Evolutionary conservation across 2,113 vertebrate genomes (phyloP).

Genomic region (Lontra canadensis): DNA sequence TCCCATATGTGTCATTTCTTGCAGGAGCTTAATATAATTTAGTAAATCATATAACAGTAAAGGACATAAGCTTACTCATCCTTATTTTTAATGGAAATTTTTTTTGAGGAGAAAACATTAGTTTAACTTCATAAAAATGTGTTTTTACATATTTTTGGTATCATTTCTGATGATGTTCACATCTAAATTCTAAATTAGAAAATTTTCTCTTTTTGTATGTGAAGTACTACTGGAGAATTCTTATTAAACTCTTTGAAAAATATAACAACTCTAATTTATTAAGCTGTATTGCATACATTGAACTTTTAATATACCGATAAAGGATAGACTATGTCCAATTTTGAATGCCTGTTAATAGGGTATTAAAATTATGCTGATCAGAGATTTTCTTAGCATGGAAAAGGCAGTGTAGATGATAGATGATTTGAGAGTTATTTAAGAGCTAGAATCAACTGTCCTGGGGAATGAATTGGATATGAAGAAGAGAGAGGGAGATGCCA

Average conservation of each 20-base stretch:
- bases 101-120: constrained; percentile 70
- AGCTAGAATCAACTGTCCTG: background rate
- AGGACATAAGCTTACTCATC: constrained; percentile 58
- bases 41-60: constrained; percentile 78
- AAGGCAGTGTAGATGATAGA: background rate
- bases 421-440: background rate
- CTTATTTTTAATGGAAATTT: constrained; percentile 69
- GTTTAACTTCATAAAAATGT: constrained; percentile 63
- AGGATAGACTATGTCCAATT: background rate
- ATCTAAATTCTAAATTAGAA: background rate
- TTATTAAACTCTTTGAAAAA: background rate
- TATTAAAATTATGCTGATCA: background rate
- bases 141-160: constrained; percentile 62
- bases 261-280: background rate
- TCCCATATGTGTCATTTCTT: constrained; percentile 81
- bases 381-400: background rate
- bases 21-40: constrained; percentile 78
- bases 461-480: background rate
- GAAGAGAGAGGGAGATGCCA: background rate
- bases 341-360: background rate
- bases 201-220: background rate
- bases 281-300: background rate
- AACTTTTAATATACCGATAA: background rate
- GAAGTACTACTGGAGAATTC: background rate
- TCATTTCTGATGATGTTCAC: background rate